Evolutionary conservation across 2,888 invertebrate genomes (phyloP).

Genomic region (Agriopis aurantiaria): DNA sequence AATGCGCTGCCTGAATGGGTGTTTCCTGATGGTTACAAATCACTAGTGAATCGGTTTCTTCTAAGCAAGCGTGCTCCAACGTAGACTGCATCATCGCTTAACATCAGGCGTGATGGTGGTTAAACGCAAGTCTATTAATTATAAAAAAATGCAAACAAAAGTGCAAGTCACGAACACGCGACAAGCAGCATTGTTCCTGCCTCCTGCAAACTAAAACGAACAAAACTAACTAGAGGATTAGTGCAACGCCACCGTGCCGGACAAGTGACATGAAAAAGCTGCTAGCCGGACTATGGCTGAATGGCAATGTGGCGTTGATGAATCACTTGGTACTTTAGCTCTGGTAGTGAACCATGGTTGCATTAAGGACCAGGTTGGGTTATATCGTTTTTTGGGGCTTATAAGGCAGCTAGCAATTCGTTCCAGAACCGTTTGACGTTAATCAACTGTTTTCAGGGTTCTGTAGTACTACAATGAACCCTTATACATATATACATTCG

Average conservation of each 20-base stretch:
- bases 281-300: slow-evolving; percentile 34
- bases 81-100: too few species aligned
- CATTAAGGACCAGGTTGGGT: neutral
- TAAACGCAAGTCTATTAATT: too few species aligned
- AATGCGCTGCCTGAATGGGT: too few species aligned
- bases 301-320: slow-evolving; percentile 38
- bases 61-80: too few species aligned
- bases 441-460: too few species aligned
- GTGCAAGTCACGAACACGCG: slow-evolving; percentile 20
- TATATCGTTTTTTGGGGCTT: neutral
- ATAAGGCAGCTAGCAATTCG: neutral
- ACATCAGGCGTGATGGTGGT: too few species aligned
- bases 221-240: slow-evolving; percentile 46
- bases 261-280: slow-evolving; percentile 49
- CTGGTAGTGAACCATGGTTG: slow-evolving; percentile 8
- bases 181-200: slow-evolving; percentile 14
- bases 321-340: slow-evolving; percentile 26
- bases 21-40: too few species aligned
- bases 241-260: slow-evolving; percentile 39
- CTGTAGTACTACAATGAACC: too few species aligned
- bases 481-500: too few species aligned
- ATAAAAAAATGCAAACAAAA: too few species aligned
- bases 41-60: too few species aligned
- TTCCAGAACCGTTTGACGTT: neutral
- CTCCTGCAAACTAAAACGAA: slow-evolving; percentile 38